Conservation (phyloP, 1,140 invertebrate species). For the Eurosta solidaginis region DNA sequence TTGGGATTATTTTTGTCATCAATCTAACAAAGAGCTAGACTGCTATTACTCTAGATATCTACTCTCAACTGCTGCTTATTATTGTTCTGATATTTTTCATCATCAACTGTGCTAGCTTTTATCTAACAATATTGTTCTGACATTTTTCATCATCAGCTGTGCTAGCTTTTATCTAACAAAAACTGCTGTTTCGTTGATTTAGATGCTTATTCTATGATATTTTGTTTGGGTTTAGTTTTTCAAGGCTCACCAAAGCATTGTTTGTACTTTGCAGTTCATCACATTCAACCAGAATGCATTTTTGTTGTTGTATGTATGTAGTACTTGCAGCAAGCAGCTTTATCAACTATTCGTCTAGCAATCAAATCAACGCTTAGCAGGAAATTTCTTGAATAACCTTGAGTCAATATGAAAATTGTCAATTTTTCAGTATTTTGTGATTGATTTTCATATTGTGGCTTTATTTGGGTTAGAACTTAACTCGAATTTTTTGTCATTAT, state of each 20-base stretch:
- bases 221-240: background rate
- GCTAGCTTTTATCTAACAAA: conserved; percentile 1
- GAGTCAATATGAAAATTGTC: conserved; percentile 11
- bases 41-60: background rate
- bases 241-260: background rate
- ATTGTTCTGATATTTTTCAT: background rate
- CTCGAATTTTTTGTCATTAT: no score
- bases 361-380: background rate
- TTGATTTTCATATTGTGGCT: background rate
- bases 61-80: background rate
- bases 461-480: no score
- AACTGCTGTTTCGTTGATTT: conserved; percentile 22
- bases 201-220: background rate
- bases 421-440: background rate
- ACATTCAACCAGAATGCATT: background rate
- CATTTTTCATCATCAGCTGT: conserved; percentile 17
- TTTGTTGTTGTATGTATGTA: background rate
- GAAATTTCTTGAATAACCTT: background rate
- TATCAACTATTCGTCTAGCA: background rate
- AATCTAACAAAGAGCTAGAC: background rate
- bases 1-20: conserved; percentile 16
- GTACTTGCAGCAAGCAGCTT: background rate
- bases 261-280: background rate
- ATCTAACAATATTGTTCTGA: no score
- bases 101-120: background rate